These are phyloP conservation scores for Antigone vipio DNA, from an alignment of 2,113 vertebrate genomes.

Conservation along the genomic window DNA sequence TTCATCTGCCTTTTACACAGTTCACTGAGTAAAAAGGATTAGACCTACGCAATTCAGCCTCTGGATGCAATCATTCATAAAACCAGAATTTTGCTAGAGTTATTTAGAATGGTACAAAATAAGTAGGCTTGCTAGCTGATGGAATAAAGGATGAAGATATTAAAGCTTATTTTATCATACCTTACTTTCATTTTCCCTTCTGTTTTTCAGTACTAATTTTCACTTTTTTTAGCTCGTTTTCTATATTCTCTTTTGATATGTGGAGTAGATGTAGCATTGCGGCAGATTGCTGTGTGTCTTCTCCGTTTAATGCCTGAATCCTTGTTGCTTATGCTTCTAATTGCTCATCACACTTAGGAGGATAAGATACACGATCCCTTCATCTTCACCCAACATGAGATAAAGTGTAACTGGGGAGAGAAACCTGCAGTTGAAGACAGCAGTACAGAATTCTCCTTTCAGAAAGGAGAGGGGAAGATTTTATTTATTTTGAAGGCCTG, in stretches of 20 bases:
- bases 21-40: neutral
- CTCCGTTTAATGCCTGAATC: neutral
- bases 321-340: neutral
- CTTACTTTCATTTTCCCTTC: neutral
- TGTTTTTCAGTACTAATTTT: neutral
- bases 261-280: neutral
- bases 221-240: neutral
- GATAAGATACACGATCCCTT: neutral
- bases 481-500: neutral
- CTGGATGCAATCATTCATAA: neutral
- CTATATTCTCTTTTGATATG: neutral
- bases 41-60: neutral
- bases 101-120: neutral
- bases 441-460: neutral
- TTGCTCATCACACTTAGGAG: neutral
- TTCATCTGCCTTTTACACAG: neutral
- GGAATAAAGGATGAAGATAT: neutral
- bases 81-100: neutral
- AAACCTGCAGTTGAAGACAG: neutral
- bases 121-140: neutral
- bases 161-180: neutral
- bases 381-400: rapidly evolving
- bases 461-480: neutral
- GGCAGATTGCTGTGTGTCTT: neutral
- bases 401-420: neutral